Conservation (phyloP, 2,113 vertebrate genomes). For the Sylvietta virens region DNA sequence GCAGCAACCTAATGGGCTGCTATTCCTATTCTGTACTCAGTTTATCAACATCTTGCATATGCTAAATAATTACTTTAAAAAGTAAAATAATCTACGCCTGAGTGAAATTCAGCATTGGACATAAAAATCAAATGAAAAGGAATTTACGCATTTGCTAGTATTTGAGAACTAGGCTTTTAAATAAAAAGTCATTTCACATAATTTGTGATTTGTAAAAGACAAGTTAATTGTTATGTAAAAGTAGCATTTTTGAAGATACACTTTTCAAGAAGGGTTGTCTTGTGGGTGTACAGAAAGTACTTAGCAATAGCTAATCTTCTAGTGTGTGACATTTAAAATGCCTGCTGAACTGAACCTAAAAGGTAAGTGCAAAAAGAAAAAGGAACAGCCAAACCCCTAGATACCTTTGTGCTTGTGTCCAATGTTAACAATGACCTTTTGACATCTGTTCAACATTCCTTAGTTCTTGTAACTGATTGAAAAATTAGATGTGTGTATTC, state of each 20-base stretch:
- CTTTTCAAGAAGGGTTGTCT: background rate
- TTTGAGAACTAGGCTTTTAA: background rate
- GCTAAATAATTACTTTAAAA: background rate
- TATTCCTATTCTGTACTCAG: background rate
- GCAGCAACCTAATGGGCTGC: background rate
- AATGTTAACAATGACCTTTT: background rate
- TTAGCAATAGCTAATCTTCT: background rate
- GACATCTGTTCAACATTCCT: background rate
- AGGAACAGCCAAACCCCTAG: background rate
- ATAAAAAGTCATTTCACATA: accelerated
- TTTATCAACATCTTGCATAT: background rate
- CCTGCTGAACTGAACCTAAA: background rate
- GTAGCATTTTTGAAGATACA: background rate
- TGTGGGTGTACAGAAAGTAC: background rate
- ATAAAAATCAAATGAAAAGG: background rate
- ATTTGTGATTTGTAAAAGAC: background rate
- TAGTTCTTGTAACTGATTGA: background rate
- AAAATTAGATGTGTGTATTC: background rate
- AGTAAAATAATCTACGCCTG: background rate
- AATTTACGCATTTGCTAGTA: background rate
- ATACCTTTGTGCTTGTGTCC: background rate
- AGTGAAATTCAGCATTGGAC: background rate
- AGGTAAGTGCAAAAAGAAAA: background rate
- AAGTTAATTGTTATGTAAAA: background rate
- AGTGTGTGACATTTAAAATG: background rate